phyloP scores from a whole-genome alignment of 1,140 invertebrate genomes.

The Thaumatotibia leucotreta region DNA sequence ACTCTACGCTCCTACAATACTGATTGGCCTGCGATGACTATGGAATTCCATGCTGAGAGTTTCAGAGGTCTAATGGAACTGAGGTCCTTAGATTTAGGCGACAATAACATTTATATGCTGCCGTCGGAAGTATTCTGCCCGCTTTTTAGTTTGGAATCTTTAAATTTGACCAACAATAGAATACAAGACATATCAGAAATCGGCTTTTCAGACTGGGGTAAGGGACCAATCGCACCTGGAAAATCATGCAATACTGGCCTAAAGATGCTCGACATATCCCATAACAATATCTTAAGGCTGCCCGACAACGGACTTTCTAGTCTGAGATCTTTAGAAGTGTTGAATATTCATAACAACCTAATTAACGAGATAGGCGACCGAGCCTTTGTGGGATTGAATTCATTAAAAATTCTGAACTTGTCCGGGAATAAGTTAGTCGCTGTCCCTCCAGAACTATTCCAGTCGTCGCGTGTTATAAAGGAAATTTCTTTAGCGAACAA shows the following conservation, averaged over 20 bases:
- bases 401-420: constrained; percentile 84
- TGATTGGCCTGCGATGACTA: constrained; percentile 88
- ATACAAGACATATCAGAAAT: constrained; percentile 85
- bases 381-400: constrained; percentile 83
- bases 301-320: constrained; percentile 84
- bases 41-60: constrained; percentile 85
- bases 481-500: constrained; percentile 90
- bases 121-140: constrained; percentile 87
- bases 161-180: constrained; percentile 89
- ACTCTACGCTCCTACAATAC: constrained; percentile 86
- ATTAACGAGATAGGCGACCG: constrained; percentile 85
- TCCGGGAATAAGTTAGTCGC: constrained; percentile 87
- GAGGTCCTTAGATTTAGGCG: constrained; percentile 83
- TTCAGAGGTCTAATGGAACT: constrained; percentile 83
- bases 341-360: constrained; percentile 85
- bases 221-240: constrained; percentile 78
- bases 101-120: constrained; percentile 89
- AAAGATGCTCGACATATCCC: constrained; percentile 84
- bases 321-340: constrained; percentile 80
- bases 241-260: constrained; percentile 82
- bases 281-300: constrained; percentile 82
- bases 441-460: constrained; percentile 87
- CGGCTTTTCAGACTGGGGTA: constrained; percentile 84
- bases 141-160: constrained; percentile 79
- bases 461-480: constrained; percentile 81